phyloP scores from a whole-genome alignment of 2,113 vertebrate genomes.

The Hystrix cristata region DNA sequence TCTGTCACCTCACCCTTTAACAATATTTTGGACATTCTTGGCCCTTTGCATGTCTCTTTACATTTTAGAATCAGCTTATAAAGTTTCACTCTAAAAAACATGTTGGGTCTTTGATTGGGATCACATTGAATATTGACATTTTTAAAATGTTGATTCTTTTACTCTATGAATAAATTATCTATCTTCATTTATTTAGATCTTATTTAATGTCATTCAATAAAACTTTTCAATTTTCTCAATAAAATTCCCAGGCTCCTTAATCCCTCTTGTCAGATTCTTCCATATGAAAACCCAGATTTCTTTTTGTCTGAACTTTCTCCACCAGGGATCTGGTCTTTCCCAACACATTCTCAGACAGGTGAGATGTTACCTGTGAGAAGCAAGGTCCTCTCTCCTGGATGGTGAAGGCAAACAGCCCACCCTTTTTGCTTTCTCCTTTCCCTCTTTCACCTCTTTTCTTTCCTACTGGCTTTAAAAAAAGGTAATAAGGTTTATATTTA shows the following conservation, averaged over 20 bases:
- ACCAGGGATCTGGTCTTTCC: background rate
- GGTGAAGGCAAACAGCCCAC: background rate
- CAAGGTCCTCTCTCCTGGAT: background rate
- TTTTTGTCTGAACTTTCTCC: background rate
- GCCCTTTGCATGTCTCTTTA: background rate
- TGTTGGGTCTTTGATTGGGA: background rate
- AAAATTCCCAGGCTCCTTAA: background rate
- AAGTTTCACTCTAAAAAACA: background rate
- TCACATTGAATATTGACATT: background rate
- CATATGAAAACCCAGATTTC: background rate
- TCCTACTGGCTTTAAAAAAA: background rate
- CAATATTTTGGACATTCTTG: background rate
- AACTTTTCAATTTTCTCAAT: conserved; percentile 13
- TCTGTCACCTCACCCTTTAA: background rate
- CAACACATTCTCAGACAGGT: background rate
- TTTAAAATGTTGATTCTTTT: conserved; percentile 3
- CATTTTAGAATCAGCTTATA: conserved; percentile 18
- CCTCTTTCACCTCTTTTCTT: background rate
- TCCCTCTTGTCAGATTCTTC: background rate
- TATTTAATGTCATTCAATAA: background rate
- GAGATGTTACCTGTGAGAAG: background rate
- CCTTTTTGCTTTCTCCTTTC: background rate
- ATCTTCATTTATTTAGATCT: background rate
- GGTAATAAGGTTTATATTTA: background rate
- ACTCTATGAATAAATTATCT: background rate